A percentile compares a stretch with the other conserved stretches of the same genome.
Conservation (phyloP, 2,888 invertebrate species). For the Hydropsyche betteni region DNA sequence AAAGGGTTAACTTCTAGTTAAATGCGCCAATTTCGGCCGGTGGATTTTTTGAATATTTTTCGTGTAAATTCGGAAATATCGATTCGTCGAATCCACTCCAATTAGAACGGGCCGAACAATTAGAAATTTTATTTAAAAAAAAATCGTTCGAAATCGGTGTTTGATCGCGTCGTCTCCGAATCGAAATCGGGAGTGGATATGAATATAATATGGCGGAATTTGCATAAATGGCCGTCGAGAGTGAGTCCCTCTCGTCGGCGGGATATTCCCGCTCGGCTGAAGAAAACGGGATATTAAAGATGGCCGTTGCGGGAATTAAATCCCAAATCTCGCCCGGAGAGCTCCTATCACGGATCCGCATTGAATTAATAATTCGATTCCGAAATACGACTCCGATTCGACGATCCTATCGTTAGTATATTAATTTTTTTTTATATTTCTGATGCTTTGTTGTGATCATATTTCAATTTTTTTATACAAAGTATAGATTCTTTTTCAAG, state of each 20-base stretch:
- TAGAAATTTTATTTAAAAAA: background rate
- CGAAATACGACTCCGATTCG: too few species aligned
- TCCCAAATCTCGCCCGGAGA: conserved; percentile 21
- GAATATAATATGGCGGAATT: conserved; percentile 23
- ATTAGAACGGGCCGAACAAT: too few species aligned
- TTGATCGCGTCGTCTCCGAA: background rate
- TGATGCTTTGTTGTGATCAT: too few species aligned
- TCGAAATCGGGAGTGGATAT: conserved; percentile 12
- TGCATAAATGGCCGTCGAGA: conserved; percentile 22
- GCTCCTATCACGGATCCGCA: background rate
- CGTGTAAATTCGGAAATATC: too few species aligned
- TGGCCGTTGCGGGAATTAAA: conserved; percentile 27
- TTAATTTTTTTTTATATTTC: too few species aligned
- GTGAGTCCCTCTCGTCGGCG: background rate
- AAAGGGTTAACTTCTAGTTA: too few species aligned
- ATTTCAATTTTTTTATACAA: too few species aligned
- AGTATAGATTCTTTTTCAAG: too few species aligned
- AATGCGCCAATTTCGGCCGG: too few species aligned
- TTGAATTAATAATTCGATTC: conserved; percentile 29
- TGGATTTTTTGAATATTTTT: too few species aligned
- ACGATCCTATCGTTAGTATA: too few species aligned
- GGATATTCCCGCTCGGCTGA: conserved; percentile 1
- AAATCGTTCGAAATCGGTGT: background rate
- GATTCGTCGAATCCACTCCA: too few species aligned
- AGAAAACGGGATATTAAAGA: conserved; percentile 31